Evolutionary conservation across 2,113 vertebrate genomes (phyloP).

Genomic region (Vulpes vulpes): DNA sequence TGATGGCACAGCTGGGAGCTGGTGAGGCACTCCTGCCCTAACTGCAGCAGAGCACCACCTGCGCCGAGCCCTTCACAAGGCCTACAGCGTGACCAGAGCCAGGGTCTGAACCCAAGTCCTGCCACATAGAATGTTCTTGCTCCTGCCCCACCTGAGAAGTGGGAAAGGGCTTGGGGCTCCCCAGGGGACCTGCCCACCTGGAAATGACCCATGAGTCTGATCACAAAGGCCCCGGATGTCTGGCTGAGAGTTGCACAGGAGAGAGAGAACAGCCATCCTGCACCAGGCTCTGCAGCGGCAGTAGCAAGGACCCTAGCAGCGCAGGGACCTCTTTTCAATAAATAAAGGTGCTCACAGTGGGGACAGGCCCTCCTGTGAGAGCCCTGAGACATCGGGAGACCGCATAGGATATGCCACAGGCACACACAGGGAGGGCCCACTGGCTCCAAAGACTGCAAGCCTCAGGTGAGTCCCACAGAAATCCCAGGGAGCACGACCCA

Average conservation of each 20-base stretch:
- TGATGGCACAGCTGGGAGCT: neutral
- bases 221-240: neutral
- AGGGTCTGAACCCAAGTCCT: neutral
- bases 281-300: neutral
- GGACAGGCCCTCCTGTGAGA: neutral
- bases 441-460: neutral
- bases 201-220: neutral
- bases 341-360: neutral
- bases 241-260: neutral
- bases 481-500: no score
- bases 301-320: neutral
- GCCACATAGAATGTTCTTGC: neutral
- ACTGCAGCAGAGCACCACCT: neutral
- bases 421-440: neutral
- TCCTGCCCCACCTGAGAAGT: neutral
- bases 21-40: rapidly evolving
- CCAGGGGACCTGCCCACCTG: neutral
- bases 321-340: neutral
- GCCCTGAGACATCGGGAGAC: neutral
- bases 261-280: neutral
- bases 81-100: neutral
- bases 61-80: neutral
- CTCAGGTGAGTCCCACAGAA: neutral
- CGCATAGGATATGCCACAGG: neutral
- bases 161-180: neutral